Percentiles rank a stretch among this genome's conserved stretches.
Conservation (phyloP, 2,113 vertebrate species). For the Chunga burmeisteri region DNA sequence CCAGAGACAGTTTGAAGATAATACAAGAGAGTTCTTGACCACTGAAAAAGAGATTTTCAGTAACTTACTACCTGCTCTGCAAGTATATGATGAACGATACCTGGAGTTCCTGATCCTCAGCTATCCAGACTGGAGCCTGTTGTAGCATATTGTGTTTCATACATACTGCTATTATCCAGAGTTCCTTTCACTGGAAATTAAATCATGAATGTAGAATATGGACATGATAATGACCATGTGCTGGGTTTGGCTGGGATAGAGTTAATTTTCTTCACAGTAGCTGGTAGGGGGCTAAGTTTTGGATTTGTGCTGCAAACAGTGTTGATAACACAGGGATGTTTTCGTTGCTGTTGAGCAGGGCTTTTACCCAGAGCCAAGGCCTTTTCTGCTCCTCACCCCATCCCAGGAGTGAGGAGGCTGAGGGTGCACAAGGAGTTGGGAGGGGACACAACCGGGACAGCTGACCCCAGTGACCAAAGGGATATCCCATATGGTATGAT, state of each 20-base stretch:
- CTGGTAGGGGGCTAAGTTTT: not conserved
- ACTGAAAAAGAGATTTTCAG: not conserved
- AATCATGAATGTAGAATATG: not conserved
- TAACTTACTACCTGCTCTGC: not conserved
- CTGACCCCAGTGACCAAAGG: too few species aligned
- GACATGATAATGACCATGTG: rapidly evolving
- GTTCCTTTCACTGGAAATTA: not conserved
- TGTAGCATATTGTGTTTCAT: not conserved
- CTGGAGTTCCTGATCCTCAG: not conserved
- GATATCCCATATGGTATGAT: rapidly evolving
- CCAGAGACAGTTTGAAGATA: not conserved
- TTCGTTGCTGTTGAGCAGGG: not conserved
- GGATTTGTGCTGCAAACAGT: not conserved
- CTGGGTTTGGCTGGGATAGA: not conserved
- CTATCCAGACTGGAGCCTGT: not conserved
- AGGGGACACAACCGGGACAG: not conserved
- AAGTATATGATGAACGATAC: not conserved
- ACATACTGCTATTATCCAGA: not conserved
- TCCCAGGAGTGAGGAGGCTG: rapidly evolving
- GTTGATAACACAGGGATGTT: not conserved
- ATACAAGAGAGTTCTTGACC: not conserved
- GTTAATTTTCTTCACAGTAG: not conserved
- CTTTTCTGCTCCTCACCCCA: not conserved
- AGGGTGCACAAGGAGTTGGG: not conserved
- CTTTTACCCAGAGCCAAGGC: not conserved